Conservation (phyloP, 2,888 invertebrate species). For the Strigamia crassipes region DNA sequence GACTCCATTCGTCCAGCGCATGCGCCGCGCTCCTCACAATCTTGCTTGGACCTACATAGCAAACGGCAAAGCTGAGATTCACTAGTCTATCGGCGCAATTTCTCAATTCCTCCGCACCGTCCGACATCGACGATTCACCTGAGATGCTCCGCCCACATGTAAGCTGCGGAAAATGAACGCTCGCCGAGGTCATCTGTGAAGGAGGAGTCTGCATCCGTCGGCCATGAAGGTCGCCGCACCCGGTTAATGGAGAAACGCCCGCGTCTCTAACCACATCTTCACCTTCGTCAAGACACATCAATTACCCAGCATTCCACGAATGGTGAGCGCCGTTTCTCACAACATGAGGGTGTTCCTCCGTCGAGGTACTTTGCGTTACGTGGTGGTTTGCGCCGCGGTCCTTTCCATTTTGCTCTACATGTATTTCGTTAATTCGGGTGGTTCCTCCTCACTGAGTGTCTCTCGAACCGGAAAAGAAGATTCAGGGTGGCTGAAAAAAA, state of each 20-base stretch:
- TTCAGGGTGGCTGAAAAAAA: slow-evolving; percentile 3
- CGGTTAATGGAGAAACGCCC: slow-evolving; percentile 40
- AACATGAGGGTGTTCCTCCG: slow-evolving; percentile 46
- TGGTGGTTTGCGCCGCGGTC: slow-evolving; percentile 44
- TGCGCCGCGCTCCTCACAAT: not conserved
- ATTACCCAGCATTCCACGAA: slow-evolving; percentile 27
- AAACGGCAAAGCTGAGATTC: slow-evolving; percentile 26
- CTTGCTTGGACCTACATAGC: slow-evolving; percentile 32
- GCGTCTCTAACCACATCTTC: slow-evolving; percentile 37
- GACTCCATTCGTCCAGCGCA: slow-evolving; percentile 14
- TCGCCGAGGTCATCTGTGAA: slow-evolving; percentile 23
- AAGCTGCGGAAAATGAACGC: slow-evolving; percentile 9
- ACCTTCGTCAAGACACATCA: slow-evolving; percentile 32
- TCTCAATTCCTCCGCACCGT: not conserved
- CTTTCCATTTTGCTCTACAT: slow-evolving; percentile 49
- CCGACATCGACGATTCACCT: slow-evolving; percentile 3
- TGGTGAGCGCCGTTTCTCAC: slow-evolving; percentile 12
- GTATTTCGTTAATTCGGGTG: slow-evolving; percentile 48
- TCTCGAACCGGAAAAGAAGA: slow-evolving; percentile 25
- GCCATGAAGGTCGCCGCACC: slow-evolving; percentile 42
- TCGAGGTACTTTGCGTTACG: slow-evolving; percentile 48
- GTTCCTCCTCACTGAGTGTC: slow-evolving; percentile 25
- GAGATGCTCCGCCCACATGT: not conserved
- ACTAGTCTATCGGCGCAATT: slow-evolving; percentile 26
- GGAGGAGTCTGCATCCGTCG: slow-evolving; percentile 38